A percentile compares a stretch with the other conserved stretches of the same genome.
These are phyloP conservation scores for Pyrochroa serraticornis DNA, from an alignment of 2,888 invertebrate genomes.

Conservation along the genomic window DNA sequence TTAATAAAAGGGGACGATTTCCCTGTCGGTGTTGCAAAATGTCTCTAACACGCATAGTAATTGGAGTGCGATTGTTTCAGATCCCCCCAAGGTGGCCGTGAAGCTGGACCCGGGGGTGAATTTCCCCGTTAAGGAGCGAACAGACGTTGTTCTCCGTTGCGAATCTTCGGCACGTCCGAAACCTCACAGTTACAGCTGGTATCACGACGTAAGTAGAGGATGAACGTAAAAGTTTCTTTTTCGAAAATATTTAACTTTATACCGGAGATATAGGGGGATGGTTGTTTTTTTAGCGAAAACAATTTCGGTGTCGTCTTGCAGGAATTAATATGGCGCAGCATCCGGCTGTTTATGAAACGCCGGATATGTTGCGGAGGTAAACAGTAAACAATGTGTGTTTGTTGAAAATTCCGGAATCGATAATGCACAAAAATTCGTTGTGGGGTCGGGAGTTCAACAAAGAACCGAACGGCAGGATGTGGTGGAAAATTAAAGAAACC, in stretches of 20 bases:
- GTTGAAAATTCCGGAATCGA: neutral
- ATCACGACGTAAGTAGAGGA: slow-evolving; percentile 75
- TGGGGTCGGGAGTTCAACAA: neutral
- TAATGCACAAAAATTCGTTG: neutral
- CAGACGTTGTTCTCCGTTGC: slow-evolving; percentile 78
- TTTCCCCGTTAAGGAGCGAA: slow-evolving; percentile 66
- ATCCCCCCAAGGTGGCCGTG: slow-evolving; percentile 78
- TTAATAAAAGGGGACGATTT: slow-evolving; percentile 2
- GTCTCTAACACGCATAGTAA: slow-evolving; percentile 12
- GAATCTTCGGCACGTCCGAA: slow-evolving; percentile 79
- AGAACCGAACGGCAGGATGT: slow-evolving; percentile 3
- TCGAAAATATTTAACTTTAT: neutral
- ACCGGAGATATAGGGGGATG: neutral
- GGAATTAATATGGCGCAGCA: too few species aligned
- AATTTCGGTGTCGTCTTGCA: too few species aligned
- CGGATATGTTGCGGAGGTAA: too few species aligned
- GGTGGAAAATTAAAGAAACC: slow-evolving; percentile 19
- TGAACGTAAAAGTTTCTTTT: neutral
- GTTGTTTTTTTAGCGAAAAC: too few species aligned
- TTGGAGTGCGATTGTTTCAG: slow-evolving; percentile 61
- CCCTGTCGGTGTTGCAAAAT: neutral
- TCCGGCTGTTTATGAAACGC: too few species aligned
- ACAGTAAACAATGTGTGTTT: neutral
- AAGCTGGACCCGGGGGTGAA: slow-evolving; percentile 68
- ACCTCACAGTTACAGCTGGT: slow-evolving; percentile 77